These are phyloP conservation scores for Polyommatus iphigenia DNA, from an alignment of 2,888 invertebrate genomes.

Conservation along the genomic window DNA sequence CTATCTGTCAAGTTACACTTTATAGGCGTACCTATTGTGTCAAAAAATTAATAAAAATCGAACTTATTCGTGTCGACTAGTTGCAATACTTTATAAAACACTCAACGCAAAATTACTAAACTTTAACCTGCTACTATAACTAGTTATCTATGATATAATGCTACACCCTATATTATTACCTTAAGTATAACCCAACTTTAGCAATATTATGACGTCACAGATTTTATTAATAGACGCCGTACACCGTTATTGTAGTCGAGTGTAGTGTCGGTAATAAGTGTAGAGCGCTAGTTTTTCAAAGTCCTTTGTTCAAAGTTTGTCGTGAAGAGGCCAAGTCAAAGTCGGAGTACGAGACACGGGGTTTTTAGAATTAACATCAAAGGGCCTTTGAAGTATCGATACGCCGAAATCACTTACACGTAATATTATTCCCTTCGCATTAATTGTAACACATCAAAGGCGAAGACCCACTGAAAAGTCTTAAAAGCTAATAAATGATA, in stretches of 20 bases:
- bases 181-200: neutral
- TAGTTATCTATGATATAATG: neutral
- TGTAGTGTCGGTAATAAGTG: conserved; percentile 1
- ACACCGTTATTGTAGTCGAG: neutral
- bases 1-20: too few relatives aligned
- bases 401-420: conserved; percentile 53
- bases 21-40: too few relatives aligned
- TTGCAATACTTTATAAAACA: neutral
- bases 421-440: conserved; percentile 47
- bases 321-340: conserved; percentile 53
- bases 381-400: conserved; percentile 66
- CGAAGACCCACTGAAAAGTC: conserved; percentile 36
- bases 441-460: conserved; percentile 48
- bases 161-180: neutral
- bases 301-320: conserved; percentile 56
- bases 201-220: conserved; percentile 8
- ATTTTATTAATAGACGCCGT: neutral
- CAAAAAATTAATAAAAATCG: too few relatives aligned
- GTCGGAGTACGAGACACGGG: conserved; percentile 60
- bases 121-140: neutral
- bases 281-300: conserved; percentile 52
- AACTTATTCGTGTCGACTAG: too few relatives aligned
- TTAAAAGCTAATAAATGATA: conserved; percentile 35
- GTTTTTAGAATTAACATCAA: conserved; percentile 71
- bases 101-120: neutral